These are phyloP conservation scores for Chloropsis cyanopogon DNA, from an alignment of 2,113 vertebrate genomes.

Conservation along the genomic window DNA sequence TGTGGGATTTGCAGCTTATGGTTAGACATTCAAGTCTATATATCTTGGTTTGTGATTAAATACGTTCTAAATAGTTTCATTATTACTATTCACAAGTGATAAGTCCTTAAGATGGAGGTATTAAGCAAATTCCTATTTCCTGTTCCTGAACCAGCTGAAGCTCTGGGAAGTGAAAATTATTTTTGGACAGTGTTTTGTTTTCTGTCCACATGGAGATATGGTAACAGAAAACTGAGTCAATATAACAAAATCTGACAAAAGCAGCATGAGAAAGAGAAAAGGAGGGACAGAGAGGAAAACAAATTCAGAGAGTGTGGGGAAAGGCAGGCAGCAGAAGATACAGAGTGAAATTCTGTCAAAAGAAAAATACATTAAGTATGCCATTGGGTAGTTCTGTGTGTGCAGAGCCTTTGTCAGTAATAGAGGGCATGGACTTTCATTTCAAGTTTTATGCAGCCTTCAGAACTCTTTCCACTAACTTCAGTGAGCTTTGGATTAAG, in stretches of 20 bases:
- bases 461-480: not conserved
- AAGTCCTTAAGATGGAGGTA: not conserved
- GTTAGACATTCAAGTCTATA: not conserved
- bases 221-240: not conserved
- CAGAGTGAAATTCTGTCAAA: not conserved
- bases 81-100: not conserved
- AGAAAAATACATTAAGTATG: not conserved
- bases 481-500: slow-evolving; percentile 23
- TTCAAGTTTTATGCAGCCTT: not conserved
- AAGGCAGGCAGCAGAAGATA: not conserved
- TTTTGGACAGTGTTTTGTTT: not conserved
- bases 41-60: not conserved
- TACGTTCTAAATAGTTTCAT: not conserved
- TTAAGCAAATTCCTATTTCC: not conserved
- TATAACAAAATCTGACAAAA: not conserved
- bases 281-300: not conserved
- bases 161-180: not conserved
- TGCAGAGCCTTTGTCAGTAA: not conserved
- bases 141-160: not conserved
- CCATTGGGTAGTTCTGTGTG: not conserved
- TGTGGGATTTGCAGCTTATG: not conserved
- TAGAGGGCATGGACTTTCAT: slow-evolving; percentile 19
- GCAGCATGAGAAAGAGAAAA: not conserved
- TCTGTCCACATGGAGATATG: not conserved
- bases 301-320: not conserved